These are phyloP conservation scores for Oncorhynchus nerka DNA, from an alignment of 2,113 vertebrate genomes.

Conservation along the genomic window DNA sequence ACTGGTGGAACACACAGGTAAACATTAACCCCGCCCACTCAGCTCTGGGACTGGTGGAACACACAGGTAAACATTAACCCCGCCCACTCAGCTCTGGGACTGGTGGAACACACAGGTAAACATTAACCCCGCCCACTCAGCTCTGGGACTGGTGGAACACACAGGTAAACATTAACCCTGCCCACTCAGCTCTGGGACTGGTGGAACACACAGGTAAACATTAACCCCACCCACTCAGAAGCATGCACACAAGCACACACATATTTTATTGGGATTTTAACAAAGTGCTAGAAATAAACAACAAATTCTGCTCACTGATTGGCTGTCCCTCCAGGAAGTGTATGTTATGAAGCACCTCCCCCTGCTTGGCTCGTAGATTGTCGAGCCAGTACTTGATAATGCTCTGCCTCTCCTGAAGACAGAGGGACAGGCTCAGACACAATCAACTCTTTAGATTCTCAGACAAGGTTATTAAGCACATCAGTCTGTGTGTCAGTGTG, in stretches of 20 bases:
- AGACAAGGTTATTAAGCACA: not conserved
- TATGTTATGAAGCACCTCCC: constrained; percentile 92
- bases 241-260: constrained; percentile 8
- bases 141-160: not conserved
- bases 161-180: not conserved
- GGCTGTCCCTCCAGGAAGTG: constrained; percentile 96
- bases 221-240: not conserved
- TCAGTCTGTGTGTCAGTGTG: not conserved
- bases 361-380: constrained; percentile 82
- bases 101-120: too few species aligned
- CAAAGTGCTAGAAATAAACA: constrained; percentile 7
- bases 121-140: too few species aligned
- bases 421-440: not conserved
- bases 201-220: not conserved
- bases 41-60: too few species aligned
- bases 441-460: not conserved
- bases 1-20: too few species aligned
- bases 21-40: too few species aligned
- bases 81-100: too few species aligned
- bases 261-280: not conserved
- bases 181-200: too few species aligned
- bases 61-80: too few species aligned
- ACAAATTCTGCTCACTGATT: constrained; percentile 83
- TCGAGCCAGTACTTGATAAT: constrained; percentile 80
- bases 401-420: constrained; percentile 88